Conservation (phyloP, 2,888 invertebrate genomes). For the Argyresthia albistria region DNA sequence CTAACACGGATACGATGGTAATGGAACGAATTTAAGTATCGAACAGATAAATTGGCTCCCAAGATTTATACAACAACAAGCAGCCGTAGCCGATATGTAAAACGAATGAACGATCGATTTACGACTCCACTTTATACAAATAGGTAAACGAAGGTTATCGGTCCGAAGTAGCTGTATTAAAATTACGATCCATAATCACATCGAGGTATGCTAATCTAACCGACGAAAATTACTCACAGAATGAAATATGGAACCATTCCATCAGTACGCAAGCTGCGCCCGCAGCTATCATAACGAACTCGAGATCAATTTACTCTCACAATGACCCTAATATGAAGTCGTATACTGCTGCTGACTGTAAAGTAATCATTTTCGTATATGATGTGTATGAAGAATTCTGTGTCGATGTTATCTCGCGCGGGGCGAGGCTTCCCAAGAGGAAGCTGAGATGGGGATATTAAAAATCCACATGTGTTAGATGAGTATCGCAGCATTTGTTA, state of each 20-base stretch:
- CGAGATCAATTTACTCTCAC: conserved; percentile 62
- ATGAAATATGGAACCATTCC: conserved; percentile 27
- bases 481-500: conserved; percentile 67
- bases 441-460: conserved; percentile 58
- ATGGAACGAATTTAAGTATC: conserved; percentile 53
- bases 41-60: conserved; percentile 43
- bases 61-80: conserved; percentile 50
- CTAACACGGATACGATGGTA: conserved; percentile 52
- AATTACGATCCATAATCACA: not conserved
- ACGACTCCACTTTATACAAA: not conserved
- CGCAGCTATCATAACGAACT: conserved; percentile 32
- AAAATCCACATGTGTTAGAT: conserved; percentile 70
- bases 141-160: not conserved
- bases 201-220: conserved; percentile 4
- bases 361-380: conserved; percentile 54
- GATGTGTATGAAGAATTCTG: conserved; percentile 53
- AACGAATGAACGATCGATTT: conserved; percentile 18
- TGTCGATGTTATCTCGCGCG: conserved; percentile 62
- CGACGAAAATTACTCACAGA: conserved; percentile 11
- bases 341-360: conserved; percentile 38
- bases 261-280: conserved; percentile 38
- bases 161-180: not conserved
- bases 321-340: conserved; percentile 63
- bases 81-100: conserved; percentile 35
- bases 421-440: conserved; percentile 56